phyloP scores from a whole-genome alignment of 2,113 vertebrate genomes.

The Pao palembangensis region DNA sequence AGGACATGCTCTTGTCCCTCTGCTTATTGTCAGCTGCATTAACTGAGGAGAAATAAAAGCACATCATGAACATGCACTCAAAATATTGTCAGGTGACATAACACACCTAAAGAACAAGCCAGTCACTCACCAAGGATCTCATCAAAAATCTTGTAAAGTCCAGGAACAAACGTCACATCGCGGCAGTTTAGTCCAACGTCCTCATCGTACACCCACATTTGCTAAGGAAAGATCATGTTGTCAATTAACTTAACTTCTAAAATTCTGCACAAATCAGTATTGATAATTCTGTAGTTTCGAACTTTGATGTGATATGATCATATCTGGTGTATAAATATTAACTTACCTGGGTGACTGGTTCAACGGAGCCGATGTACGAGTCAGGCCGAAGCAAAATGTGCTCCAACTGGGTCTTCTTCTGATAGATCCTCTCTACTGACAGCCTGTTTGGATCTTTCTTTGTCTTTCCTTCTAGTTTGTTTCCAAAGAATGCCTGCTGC shows the following conservation, averaged over 20 bases:
- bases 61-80: background rate
- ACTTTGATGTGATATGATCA: background rate
- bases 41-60: conserved; percentile 67
- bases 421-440: conserved; percentile 93
- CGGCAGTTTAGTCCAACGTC: conserved; percentile 85
- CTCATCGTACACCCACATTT: conserved; percentile 98
- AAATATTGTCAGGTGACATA: background rate
- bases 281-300: background rate
- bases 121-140: conserved; percentile 91
- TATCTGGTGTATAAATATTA: background rate
- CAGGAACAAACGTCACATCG: conserved; percentile 92
- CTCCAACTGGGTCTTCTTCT: conserved; percentile 98
- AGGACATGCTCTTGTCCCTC: conserved; percentile 90
- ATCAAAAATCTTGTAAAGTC: conserved; percentile 98
- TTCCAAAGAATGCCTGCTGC: conserved; percentile 75
- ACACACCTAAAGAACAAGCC: background rate
- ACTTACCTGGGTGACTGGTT: conserved; percentile 88
- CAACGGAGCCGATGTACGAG: conserved; percentile 96
- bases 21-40: conserved; percentile 99
- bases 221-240: conserved; percentile 64
- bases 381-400: conserved; percentile 97
- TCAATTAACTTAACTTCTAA: too few species aligned
- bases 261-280: background rate
- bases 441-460: conserved; percentile 82
- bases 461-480: conserved; percentile 72